Evolutionary conservation across 2,888 invertebrate genomes (phyloP).

Genomic region (Lepas anatifera): DNA sequence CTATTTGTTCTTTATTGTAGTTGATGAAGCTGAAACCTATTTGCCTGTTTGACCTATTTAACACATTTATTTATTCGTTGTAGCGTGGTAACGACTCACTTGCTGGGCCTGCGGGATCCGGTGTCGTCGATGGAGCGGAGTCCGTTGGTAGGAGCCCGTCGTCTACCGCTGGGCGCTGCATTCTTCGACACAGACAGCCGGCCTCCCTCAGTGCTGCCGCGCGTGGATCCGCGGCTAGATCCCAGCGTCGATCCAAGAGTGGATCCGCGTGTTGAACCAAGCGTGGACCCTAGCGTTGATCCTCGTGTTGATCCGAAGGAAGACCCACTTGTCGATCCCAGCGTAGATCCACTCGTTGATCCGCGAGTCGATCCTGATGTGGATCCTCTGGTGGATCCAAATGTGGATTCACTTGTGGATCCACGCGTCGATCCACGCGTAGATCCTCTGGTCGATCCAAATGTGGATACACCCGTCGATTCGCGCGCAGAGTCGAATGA

Average conservation of each 20-base stretch:
- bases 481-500: not conserved
- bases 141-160: not conserved
- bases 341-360: not conserved
- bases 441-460: too few species aligned
- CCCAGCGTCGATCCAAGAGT: not conserved
- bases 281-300: not conserved
- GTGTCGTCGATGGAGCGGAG: not conserved
- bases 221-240: not conserved
- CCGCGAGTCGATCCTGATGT: not conserved
- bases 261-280: not conserved
- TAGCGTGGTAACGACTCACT: too few species aligned
- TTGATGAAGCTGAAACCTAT: too few species aligned
- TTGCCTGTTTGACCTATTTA: too few species aligned
- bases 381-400: too few species aligned
- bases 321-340: not conserved
- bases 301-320: not conserved
- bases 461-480: not conserved
- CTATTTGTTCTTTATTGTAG: too few species aligned
- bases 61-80: too few species aligned
- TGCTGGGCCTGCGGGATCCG: constrained; percentile 2
- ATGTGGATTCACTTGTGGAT: too few species aligned
- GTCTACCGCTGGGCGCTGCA: not conserved
- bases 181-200: not conserved
- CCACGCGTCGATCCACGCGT: not conserved
- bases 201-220: not conserved